These are phyloP conservation scores for Argyresthia albistria DNA, from an alignment of 2,888 invertebrate genomes.

Conservation along the genomic window DNA sequence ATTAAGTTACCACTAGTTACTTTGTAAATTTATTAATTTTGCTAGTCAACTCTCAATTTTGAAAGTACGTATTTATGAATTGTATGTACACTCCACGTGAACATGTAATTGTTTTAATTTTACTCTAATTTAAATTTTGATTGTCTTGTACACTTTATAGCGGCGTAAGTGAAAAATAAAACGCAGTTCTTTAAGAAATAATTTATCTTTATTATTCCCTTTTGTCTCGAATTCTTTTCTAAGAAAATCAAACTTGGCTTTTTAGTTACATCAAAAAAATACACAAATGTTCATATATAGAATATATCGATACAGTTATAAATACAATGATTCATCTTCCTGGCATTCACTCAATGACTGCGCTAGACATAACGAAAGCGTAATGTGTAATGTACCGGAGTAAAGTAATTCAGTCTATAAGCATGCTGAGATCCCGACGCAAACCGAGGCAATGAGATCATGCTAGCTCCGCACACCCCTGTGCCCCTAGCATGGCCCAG, in stretches of 20 bases:
- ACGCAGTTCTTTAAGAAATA: slow-evolving; percentile 60
- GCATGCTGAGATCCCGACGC: slow-evolving; percentile 16
- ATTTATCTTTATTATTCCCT: slow-evolving; percentile 67
- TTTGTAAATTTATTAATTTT: slow-evolving; percentile 10
- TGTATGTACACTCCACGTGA: not conserved
- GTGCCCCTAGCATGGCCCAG: no score
- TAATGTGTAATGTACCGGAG: slow-evolving; percentile 19
- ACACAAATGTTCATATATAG: slow-evolving; percentile 55
- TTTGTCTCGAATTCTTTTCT: slow-evolving; percentile 67
- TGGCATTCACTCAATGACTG: slow-evolving; percentile 21
- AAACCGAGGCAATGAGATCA: slow-evolving; percentile 34
- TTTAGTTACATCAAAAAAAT: slow-evolving; percentile 70
- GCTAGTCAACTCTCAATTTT: slow-evolving; percentile 18
- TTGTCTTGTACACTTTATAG: not conserved
- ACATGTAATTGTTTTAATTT: not conserved
- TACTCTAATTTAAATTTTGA: not conserved
- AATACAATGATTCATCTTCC: slow-evolving; percentile 32
- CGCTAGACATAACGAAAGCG: slow-evolving; percentile 33
- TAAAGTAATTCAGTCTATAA: slow-evolving; percentile 40
- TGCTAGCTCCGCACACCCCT: slow-evolving; percentile 14
- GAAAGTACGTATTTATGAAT: not conserved
- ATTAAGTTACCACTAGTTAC: slow-evolving; percentile 15
- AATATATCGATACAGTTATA: slow-evolving; percentile 48
- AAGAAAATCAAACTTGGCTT: slow-evolving; percentile 69
- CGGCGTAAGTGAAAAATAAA: slow-evolving; percentile 35